Evolutionary conservation across 2,113 vertebrate species (phyloP).

Genomic region (Neoarius graeffei): DNA sequence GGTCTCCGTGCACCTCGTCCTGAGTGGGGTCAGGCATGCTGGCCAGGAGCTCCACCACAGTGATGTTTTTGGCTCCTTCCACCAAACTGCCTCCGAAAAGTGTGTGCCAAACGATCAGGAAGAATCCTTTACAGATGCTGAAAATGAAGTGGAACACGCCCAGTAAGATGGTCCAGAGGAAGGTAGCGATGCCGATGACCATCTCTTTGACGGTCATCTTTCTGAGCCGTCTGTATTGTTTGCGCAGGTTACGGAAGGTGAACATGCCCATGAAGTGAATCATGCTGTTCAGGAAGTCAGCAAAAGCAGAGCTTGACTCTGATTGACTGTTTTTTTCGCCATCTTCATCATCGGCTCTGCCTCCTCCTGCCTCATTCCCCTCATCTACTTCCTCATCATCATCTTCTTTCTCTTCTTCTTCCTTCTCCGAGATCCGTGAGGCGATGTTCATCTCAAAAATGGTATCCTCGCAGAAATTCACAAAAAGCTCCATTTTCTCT

Average conservation of each 20-base stretch:
- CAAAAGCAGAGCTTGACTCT: constrained; percentile 71
- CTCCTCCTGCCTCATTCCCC: constrained; percentile 50
- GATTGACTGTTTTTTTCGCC: constrained; percentile 64
- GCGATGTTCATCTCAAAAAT: constrained; percentile 99
- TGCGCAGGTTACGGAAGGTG: constrained; percentile 82
- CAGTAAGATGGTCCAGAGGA: constrained; percentile 78
- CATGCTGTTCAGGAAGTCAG: constrained; percentile 71
- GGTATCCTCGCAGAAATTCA: constrained; percentile 98
- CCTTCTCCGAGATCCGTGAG: constrained; percentile 89
- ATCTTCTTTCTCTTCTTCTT: constrained; percentile 73
- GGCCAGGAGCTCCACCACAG: constrained; percentile 85
- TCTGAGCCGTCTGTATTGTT: constrained; percentile 75
- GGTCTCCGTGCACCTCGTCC: constrained; percentile 86
- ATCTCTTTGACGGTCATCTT: constrained; percentile 83
- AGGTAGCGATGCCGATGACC: constrained; percentile 68
- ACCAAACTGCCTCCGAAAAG: constrained; percentile 89
- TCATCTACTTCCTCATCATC: constrained; percentile 74
- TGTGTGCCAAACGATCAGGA: constrained; percentile 83
- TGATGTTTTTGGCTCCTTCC: constrained; percentile 88
- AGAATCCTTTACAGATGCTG: constrained; percentile 78
- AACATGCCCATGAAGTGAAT: constrained; percentile 76
- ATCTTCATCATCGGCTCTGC: constrained; percentile 67
- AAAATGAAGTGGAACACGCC: constrained; percentile 74
- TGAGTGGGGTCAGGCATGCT: constrained; percentile 94
- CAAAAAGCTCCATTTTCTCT: constrained; percentile 98